Evolutionary conservation across 53 echinoderm and acorn worm species (phyloP).

Genomic region (Patiria pectinifera): DNA sequence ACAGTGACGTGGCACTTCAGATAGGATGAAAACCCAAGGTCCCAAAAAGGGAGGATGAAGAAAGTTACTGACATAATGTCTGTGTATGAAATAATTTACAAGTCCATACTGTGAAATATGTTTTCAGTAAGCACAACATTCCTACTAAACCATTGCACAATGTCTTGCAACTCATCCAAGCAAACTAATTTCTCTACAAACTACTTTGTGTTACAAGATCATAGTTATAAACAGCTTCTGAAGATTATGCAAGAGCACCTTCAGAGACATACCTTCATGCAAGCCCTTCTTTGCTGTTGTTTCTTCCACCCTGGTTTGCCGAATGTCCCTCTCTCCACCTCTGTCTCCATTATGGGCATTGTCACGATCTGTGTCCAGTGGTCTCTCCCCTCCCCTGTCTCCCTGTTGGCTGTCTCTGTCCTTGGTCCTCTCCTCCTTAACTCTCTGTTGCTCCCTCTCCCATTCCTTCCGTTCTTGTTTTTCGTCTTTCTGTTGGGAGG

Average conservation of each 20-base stretch:
- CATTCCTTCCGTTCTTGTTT: constrained; percentile 34
- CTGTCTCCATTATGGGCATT: constrained; percentile 57
- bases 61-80: no score
- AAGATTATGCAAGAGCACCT: not conserved
- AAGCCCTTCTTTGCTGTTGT: constrained; percentile 23
- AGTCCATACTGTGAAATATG: no score
- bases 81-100: no score
- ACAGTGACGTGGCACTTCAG: no score
- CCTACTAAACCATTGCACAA: no score
- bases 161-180: no score
- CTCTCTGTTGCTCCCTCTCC: constrained; percentile 37
- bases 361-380: constrained; percentile 56
- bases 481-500: constrained; percentile 30
- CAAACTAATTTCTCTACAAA: no score
- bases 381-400: constrained; percentile 50
- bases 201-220: no score
- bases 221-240: no score
- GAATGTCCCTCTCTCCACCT: constrained; percentile 42
- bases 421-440: constrained; percentile 30
- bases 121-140: no score
- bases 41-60: no score
- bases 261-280: not conserved
- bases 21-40: no score
- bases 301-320: constrained; percentile 6
- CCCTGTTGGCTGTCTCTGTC: constrained; percentile 29